Base-by-base conservation (phyloP, 2,113 vertebrate genomes). In the Cygnus atratus region DNA sequence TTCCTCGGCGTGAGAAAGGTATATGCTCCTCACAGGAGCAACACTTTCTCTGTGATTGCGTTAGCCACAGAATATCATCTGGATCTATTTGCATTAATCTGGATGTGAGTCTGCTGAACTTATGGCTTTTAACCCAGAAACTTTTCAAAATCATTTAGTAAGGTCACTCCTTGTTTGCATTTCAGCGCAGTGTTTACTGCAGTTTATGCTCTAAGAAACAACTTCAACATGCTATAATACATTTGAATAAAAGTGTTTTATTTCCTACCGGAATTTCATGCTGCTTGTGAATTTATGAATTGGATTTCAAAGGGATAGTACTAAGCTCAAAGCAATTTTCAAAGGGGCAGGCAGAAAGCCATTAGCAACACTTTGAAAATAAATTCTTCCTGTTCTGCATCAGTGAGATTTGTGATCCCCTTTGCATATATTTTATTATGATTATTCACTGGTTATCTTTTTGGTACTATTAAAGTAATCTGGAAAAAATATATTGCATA, bases 351-450 rank as follows among this genome's bases (percentile, higher is more conserved):
- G 63, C 77, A 91, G 77, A 92, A 97, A 94, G 76, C 82, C 84
- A 83, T 96, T 94, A 92, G 78, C 84, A 89, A 35, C 63, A 73
- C 62, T 94, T 76, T 6, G 84, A 77, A 89, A 95, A 95, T 82
- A 85, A 95, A 94, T 96, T 94, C 84, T 92, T 93, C 86, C 93
- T 85, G 91, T 89, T 97, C 88, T 94, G 87, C 91, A 71, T 91
- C 96, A 87, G 92, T 73, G 94, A 96, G 91, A 91, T 96, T 93
- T 93, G 92, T 83, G 91, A 92, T 93, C 86, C 74, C 88, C 70
- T 91, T 89, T 80, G 76, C 77, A 43, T 93, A 3, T 59, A 85
- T 88, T 92, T 97, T 93, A 72, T 88, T 83, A 25, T 80, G 80
- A 87, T 92, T 91, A 91, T 93, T 94, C 92, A 71, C 26, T 93